These are phyloP conservation scores for Strix occidentalis DNA, from an alignment of 2,797 vertebrate genomes.

Conservation along the genomic window DNA sequence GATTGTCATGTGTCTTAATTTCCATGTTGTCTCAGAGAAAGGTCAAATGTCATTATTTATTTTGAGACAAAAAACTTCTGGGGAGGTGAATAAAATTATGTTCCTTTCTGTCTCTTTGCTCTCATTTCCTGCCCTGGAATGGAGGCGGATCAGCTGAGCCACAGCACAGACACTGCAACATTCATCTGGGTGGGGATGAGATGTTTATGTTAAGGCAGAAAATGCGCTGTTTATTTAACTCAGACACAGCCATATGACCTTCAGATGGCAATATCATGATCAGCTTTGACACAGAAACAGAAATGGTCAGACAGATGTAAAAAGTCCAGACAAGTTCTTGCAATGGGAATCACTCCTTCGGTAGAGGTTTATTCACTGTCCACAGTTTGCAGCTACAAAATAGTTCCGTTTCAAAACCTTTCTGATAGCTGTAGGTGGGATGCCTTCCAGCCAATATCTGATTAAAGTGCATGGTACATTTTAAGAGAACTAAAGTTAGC, in stretches of 20 bases:
- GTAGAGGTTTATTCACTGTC: neutral
- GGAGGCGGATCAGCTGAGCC: conserved; percentile 22
- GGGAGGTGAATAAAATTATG: conserved; percentile 29
- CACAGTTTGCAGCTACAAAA: neutral
- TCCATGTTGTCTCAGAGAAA: conserved; percentile 20
- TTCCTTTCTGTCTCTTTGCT: conserved; percentile 29
- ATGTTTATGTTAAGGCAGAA: conserved; percentile 12
- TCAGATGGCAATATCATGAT: conserved; percentile 34
- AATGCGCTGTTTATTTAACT: conserved; percentile 46
- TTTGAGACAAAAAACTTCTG: conserved; percentile 24
- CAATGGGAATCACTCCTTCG: neutral
- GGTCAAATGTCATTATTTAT: conserved; percentile 26
- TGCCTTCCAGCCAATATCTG: neutral
- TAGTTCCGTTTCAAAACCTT: neutral
- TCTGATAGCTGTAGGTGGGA: neutral
- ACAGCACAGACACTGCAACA: conserved; percentile 33
- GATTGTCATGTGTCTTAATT: neutral
- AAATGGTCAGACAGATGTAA: neutral
- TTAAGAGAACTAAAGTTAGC: neutral
- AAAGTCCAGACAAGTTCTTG: neutral
- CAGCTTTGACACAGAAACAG: neutral
- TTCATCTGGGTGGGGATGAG: neutral
- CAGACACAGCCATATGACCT: conserved; percentile 25
- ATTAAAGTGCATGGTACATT: neutral
- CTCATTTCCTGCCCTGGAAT: conserved; percentile 44